Percentiles rank a stretch among this genome's conserved stretches.
Conservation (phyloP, 2,888 invertebrate species). For the Cosmopolites sordidus region DNA sequence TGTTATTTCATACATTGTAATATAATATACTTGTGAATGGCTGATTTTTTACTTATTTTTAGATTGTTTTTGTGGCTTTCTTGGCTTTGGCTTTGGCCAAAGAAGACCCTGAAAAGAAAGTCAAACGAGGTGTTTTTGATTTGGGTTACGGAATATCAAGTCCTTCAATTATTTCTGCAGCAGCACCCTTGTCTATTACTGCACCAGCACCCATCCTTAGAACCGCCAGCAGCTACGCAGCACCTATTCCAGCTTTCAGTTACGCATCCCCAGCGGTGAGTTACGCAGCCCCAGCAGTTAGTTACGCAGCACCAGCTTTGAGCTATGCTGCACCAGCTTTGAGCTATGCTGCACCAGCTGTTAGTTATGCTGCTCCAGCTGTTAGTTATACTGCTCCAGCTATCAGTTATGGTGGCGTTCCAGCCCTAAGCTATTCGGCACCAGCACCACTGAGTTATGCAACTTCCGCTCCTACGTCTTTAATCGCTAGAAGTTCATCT, state of each 20-base stretch:
- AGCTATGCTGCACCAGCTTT: conserved; percentile 5
- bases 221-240: conserved; percentile 15
- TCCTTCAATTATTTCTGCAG: background rate
- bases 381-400: background rate
- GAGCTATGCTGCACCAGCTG: background rate
- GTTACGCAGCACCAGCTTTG: conserved; percentile 17
- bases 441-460: background rate
- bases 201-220: conserved; percentile 8
- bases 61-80: conserved; percentile 24
- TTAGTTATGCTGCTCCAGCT: conserved; percentile 12
- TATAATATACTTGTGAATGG: no score
- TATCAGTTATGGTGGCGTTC: background rate
- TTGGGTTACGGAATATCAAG: conserved; percentile 26
- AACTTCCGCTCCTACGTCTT: background rate
- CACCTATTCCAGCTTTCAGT: conserved; percentile 3
- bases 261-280: conserved; percentile 7
- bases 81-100: conserved; percentile 27
- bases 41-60: no score
- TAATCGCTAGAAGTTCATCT: background rate
- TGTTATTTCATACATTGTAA: no score
- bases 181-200: conserved; percentile 5
- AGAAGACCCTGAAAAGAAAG: conserved; percentile 32
- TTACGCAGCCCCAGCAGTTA: conserved; percentile 20
- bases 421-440: background rate
- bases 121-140: conserved; percentile 31